Percentiles rank a stretch among this genome's conserved stretches.
Conservation (phyloP, 1,140 invertebrate genomes). For the Rhyzopertha dominica region DNA sequence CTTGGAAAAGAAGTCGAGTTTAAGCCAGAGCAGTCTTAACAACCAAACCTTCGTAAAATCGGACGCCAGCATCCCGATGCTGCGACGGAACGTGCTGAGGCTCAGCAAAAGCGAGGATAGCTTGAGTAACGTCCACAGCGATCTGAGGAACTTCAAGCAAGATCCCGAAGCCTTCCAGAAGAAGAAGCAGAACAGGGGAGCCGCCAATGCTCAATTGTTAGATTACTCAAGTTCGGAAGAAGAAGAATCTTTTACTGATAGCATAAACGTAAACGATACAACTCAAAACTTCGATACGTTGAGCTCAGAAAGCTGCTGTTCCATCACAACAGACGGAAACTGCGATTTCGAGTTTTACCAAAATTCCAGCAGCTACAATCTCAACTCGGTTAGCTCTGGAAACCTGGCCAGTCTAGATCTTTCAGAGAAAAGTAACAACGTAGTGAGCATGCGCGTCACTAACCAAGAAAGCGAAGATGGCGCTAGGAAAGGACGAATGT, state of each 20-base stretch:
- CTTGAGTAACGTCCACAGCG: slow-evolving; percentile 26
- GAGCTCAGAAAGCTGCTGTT: slow-evolving; percentile 51
- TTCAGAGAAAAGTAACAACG: not conserved
- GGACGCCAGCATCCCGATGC: slow-evolving; percentile 1
- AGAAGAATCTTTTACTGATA: slow-evolving; percentile 41
- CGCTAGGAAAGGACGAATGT: not conserved
- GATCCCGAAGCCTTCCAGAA: slow-evolving; percentile 9
- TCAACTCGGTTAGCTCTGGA: not conserved
- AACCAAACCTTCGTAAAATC: not conserved
- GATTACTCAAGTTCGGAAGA: slow-evolving; percentile 43
- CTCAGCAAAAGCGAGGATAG: slow-evolving; percentile 39
- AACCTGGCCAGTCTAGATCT: not conserved
- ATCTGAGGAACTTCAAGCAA: slow-evolving; percentile 14
- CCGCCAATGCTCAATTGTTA: not conserved
- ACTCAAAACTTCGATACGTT: slow-evolving; percentile 54
- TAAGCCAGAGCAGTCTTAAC: slow-evolving; percentile 26
- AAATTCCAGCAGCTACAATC: slow-evolving; percentile 6
- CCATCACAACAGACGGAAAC: slow-evolving; percentile 61
- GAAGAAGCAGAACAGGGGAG: not conserved
- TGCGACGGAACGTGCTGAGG: slow-evolving; percentile 31
- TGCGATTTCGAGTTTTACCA: slow-evolving; percentile 63
- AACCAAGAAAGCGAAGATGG: not conserved
- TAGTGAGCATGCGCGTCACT: not conserved
- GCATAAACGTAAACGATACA: slow-evolving; percentile 31
- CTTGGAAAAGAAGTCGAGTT: slow-evolving; percentile 20